Base-by-base conservation (phyloP, 92 coral and sea anemone genomes). In the Epizoanthus stellaris region DNA sequence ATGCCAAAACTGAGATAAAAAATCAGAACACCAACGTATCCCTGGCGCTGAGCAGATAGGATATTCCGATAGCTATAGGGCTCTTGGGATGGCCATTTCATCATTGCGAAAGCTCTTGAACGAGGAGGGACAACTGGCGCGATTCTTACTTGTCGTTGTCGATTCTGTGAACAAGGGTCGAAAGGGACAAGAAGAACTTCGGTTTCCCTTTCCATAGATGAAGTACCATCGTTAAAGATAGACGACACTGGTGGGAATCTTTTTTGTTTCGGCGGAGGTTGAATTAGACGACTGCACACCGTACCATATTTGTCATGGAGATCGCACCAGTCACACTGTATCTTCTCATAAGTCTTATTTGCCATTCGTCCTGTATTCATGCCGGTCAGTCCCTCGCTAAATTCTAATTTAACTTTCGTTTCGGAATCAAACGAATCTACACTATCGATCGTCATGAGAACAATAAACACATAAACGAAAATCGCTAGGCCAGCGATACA, bases 1-100 rank as follows among this genome's bases (percentile, higher is more conserved):
- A 30, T 30, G 36, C 36, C 36, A 30, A 30, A 30, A 30, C n/a
- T n/a, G n/a, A 30, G 36, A 30, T 30, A 0, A 69, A 69, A 69
- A 12, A 69, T 0, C 38, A 73, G 23, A 21, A 73, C 77, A 2
- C 77, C 77, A 20, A 13, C 40, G 53, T 73, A 73, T 2, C 77
- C 77, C 12, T 57, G 60, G 52, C 77, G 52, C 62, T 73, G 77
- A 52, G 77, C 77, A 12, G 59, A 30, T 9, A 73, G 77, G 40
- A 73, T 73, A 7, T 17, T 73, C 3, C 36, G 4, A 36, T 49
- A 73, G 62, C 38, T 12, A 73, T 4, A 2, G 75, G 43, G 21
- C 13, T 70, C n/a, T 3, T 20, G 0, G 13, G 0, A 2, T 7
- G 61, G 62, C 12, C 52, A 17, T 2, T 0, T 49, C 62, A 52